Conservation (phyloP, 2,113 vertebrate species). For the Lathamus discolor region DNA sequence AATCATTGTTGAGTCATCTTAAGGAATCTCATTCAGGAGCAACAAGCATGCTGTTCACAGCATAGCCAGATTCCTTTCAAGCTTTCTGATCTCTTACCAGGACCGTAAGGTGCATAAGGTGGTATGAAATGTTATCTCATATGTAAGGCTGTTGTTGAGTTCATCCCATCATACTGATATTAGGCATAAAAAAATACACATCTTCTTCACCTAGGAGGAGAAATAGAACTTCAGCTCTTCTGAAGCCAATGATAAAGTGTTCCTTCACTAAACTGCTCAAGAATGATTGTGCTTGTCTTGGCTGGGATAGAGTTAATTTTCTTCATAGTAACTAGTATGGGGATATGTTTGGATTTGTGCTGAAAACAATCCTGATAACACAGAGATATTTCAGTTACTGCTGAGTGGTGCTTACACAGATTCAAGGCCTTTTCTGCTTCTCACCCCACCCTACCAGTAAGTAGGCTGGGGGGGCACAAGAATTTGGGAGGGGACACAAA, state of each 20-base stretch:
- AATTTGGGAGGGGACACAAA: neutral
- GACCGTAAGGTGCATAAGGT: neutral
- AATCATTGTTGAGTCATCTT: neutral
- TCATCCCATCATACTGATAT: neutral
- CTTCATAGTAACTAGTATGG: neutral
- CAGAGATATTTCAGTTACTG: neutral
- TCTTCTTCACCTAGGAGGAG: neutral
- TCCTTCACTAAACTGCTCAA: slow-evolving; percentile 24
- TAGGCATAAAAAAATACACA: neutral
- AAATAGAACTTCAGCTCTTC: neutral
- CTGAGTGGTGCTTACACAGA: neutral
- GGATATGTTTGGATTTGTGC: neutral
- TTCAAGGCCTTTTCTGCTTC: neutral
- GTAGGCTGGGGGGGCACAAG: neutral
- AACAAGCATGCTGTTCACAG: neutral
- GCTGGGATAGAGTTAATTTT: neutral
- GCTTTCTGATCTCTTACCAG: neutral
- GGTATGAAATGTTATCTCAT: neutral
- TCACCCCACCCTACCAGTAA: neutral
- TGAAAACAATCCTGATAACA: neutral
- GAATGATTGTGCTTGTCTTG: neutral
- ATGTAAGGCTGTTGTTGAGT: neutral
- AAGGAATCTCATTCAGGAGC: neutral
- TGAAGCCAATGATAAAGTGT: slow-evolving; percentile 9
- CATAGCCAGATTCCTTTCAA: neutral